Evolutionary conservation across 2,888 invertebrate species (phyloP).

Genomic region (Drosophila birchii): DNA sequence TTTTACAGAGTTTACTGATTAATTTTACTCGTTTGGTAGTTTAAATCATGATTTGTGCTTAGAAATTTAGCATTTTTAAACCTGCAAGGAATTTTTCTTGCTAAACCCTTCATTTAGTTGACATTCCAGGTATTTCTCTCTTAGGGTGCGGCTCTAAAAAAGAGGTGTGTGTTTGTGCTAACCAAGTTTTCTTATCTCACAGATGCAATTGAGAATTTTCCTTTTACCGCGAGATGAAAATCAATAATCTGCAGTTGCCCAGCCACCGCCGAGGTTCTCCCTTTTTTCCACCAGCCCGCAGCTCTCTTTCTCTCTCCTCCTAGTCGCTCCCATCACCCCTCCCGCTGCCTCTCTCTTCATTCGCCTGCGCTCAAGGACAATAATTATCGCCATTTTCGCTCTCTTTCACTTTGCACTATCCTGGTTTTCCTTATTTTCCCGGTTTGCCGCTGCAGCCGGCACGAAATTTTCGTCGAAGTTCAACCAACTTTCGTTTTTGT

Average conservation of each 20-base stretch:
- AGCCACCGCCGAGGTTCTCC: conserved; percentile 19
- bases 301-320: conserved; percentile 28
- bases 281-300: conserved; percentile 23
- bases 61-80: not conserved
- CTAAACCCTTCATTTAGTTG: not conserved
- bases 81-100: not conserved
- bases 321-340: conserved; percentile 11
- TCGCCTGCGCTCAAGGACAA: conserved; percentile 53
- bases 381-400: conserved; percentile 53
- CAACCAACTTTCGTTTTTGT: conserved; percentile 78
- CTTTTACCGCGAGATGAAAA: conserved; percentile 57
- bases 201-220: conserved; percentile 30
- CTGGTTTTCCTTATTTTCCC: conserved; percentile 29
- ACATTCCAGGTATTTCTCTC: conserved; percentile 3
- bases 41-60: not conserved
- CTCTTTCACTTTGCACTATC: conserved; percentile 58
- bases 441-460: conserved; percentile 17
- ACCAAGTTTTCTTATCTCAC: conserved; percentile 24
- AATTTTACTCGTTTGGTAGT: not conserved
- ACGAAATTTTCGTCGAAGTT: conserved; percentile 63
- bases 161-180: conserved; percentile 13
- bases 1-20: not conserved
- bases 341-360: conserved; percentile 21
- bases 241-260: conserved; percentile 70
- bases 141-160: conserved; percentile 47